Evolutionary conservation across 2,113 vertebrate genomes (phyloP), one percentile per base, ranked within the genome.

Genomic region (Microtus ochrogaster): DNA sequence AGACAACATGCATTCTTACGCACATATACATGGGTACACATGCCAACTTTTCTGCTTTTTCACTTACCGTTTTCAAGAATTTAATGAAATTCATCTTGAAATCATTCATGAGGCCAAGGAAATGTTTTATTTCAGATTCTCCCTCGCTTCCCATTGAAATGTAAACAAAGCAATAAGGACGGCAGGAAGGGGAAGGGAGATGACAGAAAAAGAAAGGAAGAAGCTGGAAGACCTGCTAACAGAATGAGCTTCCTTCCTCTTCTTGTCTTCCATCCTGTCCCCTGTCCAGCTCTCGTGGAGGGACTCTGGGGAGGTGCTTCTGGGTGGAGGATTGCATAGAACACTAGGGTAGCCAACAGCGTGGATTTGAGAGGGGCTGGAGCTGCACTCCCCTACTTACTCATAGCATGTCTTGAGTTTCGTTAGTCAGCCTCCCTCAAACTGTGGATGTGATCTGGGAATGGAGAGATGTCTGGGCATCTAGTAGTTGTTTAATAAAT

Each of bases 141-240:
- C 61, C 77, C 24, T 5, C 78, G 2, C 81, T 76, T 88, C 84
- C 66, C 61, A 49, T 55, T 81, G 85, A 79, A 73, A 81, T 28
- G 47, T 14, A 72, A 72, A 49, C 16, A 33, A 49, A 49, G 33
- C 63, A 79, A 63, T 9, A 73, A 41, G 92, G 39, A 49, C 79
- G 39, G 16, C 12, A 0, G 12, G 9, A 3, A 28, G 61, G 26
- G 0, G 0, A 4, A 3, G 28, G 28, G 30, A 21, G 39, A 21
- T 21, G 28, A 47, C 2, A 21, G 41, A 19, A 36, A 33, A 5
- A 52, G 16, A 36, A n/a, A n/a, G 47, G 84, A 78, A 78, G 30
- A 82, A 72, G 44, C 76, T 41, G 26, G 82, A 65, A 33, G 24
- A 5, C 7, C 5, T 58, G 3, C 22, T 47, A 16, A 17, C 47